Base-by-base conservation (phyloP, 2,113 vertebrate species). In the Eclectus roratus region DNA sequence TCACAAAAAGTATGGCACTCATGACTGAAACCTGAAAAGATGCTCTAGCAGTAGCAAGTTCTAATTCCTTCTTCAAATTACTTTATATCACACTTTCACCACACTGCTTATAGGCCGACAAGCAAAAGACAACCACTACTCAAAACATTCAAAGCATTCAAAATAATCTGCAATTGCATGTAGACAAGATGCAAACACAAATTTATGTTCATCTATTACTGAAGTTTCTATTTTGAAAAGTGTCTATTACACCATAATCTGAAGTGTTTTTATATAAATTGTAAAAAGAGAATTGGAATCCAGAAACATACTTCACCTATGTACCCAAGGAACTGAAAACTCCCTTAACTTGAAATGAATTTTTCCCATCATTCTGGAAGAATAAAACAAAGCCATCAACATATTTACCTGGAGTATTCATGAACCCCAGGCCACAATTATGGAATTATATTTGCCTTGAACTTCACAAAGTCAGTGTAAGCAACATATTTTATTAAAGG, bases 361-460 rank as follows among this genome's bases (percentile, higher is more conserved):
- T 66, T 47, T 73, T 47, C 44, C 72, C 25, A 2, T 52, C 33
- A 11, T 60, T 69, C 80, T 65, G 29, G 27, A 72, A 73, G 39
- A 91, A 56, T 20, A 58, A 85, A 50, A 13, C 39, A 43, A 78
- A 91, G 37, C 19, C 2, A 1, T 17, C 7, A 1, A 20, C 3
- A 79, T 56, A 82, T 43, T 71, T 70, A 56, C 28, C n/a, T 52
- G 44, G 25, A 73, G 23, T 10, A 47, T 10, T 71, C 37, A 49
- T 3, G 17, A 85, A 41, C 31, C 0, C 0, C 17, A 66, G 60
- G 31, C 11, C 41, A 80, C 33, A 85, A 49, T 8, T 7, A 27
- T 1, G 8, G 50, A 85, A 81, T 58, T 41, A 3, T 6, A 6
- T 52, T 61, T 78, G 33, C n/a, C 60, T 89, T 52, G 27, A 90